Evolutionary conservation across 2,888 invertebrate genomes (phyloP), one percentile per base, ranked within the genome.

Genomic region (Drosophila pegasa): DNA sequence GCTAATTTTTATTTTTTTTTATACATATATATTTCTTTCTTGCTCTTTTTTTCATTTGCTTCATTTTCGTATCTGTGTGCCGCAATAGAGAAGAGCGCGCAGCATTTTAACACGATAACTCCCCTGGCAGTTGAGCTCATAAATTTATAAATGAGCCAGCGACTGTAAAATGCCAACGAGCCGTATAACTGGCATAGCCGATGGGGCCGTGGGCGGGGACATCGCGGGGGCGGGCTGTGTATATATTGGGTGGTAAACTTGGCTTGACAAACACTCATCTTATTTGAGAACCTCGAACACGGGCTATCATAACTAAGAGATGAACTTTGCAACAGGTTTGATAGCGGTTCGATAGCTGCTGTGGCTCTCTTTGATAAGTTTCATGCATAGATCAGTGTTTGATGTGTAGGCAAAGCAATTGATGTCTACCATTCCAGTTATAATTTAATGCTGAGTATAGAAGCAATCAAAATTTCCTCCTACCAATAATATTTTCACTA

Each of bases 61-160:
- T 61, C 40, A 47, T 61, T 76, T 70, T 70, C 37, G 69, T 86
- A 68, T 80, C 81, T 87, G 54, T 57, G 61, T 47, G 66, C 47
- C 71, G 82, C 75, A 68, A 61, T 73, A 75, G 65, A 75, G 57
- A 14, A 58, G 63, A 71, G 69, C 68, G 68, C 67, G 68, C 68
- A 80, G 84, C 86, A 71, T 84, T 85, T 87, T 85, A 84, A 87
- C 80, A 87, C 86, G 86, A 87, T 85, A 87, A 87, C 88, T 85
- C 84, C 84, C 84, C 78, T 85, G 84, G 88, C 84, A 87, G 83
- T 85, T 85, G 86, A 80, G 86, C 86, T 87, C 84, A 85, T 85
- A 85, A 85, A 85, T 85, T 85, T 85, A 85, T 85, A 87, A 85
- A 85, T 85, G 88, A 85, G 86, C 87, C 80, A 74, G 75, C 85